Evolutionary conservation across 2,888 invertebrate genomes (phyloP).

Genomic region (Exocentrus adspersus): DNA sequence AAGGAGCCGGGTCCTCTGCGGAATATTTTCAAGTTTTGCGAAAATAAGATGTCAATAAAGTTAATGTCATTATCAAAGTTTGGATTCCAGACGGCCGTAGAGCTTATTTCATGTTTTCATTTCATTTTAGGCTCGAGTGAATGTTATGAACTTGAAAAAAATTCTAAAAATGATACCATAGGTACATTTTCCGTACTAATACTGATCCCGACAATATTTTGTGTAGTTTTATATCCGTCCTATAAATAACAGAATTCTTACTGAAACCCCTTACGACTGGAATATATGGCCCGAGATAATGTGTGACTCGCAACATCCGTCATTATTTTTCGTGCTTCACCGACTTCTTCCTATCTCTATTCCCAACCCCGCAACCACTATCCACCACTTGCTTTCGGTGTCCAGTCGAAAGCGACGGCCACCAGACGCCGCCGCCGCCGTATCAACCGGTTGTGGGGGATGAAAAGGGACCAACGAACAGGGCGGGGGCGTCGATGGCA

Average conservation of each 20-base stretch:
- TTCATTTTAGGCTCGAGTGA: slow-evolving; percentile 15
- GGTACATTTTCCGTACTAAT: too few relatives aligned
- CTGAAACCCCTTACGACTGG: too few relatives aligned
- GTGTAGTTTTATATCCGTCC: too few relatives aligned
- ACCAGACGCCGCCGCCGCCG: slow-evolving; percentile 13
- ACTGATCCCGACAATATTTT: too few relatives aligned
- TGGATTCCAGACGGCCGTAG: slow-evolving; percentile 18
- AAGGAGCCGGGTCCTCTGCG: slow-evolving; percentile 8
- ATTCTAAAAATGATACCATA: neutral
- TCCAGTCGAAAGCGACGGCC: slow-evolving; percentile 35
- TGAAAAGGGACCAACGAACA: slow-evolving; percentile 1
- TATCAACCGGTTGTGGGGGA: slow-evolving; percentile 26
- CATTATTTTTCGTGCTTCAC: neutral
- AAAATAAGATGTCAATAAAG: slow-evolving; percentile 40
- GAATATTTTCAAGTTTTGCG: slow-evolving; percentile 29
- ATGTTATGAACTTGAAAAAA: slow-evolving; percentile 1
- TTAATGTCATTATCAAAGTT: slow-evolving; percentile 35
- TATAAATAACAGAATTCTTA: too few relatives aligned
- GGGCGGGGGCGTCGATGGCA: slow-evolving; percentile 41
- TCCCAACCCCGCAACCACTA: neutral
- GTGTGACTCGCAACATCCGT: neutral
- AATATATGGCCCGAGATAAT: neutral
- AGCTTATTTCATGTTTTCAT: slow-evolving; percentile 28
- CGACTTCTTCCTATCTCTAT: neutral
- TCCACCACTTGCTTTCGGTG: slow-evolving; percentile 6